Evolutionary conservation across 2,113 vertebrate genomes (phyloP).

Genomic region (Passerina amoena): DNA sequence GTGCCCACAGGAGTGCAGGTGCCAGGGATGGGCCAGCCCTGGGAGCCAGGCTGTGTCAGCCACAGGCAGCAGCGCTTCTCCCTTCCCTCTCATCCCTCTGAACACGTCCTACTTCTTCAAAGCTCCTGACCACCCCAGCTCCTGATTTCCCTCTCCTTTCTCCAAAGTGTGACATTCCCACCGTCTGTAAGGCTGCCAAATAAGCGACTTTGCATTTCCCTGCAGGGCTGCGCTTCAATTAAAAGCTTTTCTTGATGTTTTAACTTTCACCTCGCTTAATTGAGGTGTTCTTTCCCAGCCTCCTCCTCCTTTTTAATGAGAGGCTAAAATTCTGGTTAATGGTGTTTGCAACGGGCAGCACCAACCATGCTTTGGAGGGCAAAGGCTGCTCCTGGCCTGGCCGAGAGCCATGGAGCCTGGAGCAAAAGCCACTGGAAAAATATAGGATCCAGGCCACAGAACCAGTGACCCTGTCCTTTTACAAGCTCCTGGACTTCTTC

Average conservation of each 20-base stretch:
- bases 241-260: conserved; percentile 30
- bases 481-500: neutral
- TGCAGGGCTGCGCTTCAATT: conserved; percentile 41
- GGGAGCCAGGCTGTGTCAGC: neutral
- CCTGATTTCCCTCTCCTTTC: neutral
- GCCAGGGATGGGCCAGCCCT: neutral
- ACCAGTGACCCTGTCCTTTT: neutral
- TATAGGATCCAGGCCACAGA: neutral
- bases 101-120: neutral
- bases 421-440: neutral
- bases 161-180: conserved; percentile 6
- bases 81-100: neutral
- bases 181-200: neutral
- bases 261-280: conserved; percentile 43
- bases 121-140: neutral
- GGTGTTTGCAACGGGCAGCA: neutral
- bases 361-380: accelerated
- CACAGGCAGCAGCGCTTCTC: accelerated
- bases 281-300: neutral
- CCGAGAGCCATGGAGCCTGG: neutral
- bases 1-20: neutral
- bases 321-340: neutral
- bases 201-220: neutral
- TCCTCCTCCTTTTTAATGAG: neutral
- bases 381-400: neutral